Evolutionary conservation across 2,113 vertebrate species (phyloP).

Genomic region (Otolemur garnettii): DNA sequence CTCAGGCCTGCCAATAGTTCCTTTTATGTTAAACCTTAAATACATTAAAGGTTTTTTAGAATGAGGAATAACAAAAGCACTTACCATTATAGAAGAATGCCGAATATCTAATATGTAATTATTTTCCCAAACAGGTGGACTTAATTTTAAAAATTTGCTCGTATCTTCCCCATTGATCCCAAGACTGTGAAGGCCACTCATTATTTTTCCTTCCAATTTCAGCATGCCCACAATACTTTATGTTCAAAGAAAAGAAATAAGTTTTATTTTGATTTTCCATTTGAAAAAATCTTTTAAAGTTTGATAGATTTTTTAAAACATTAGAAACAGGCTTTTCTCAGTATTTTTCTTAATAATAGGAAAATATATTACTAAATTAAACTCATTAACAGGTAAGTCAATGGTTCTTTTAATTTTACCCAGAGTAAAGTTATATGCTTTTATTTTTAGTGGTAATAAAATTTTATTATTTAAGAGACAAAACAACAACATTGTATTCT

Average conservation of each 20-base stretch:
- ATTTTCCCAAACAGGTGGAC: conserved; percentile 87
- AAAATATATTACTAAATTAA: conserved; percentile 42
- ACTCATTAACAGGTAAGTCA: conserved; percentile 19
- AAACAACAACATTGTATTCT: conserved; percentile 1
- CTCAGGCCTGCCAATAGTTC: neutral
- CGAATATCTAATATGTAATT: conserved; percentile 95
- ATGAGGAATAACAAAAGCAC: conserved; percentile 71
- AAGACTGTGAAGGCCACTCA: conserved; percentile 94
- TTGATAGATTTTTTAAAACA: neutral
- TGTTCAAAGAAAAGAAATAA: conserved; percentile 70
- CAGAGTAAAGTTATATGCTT: neutral
- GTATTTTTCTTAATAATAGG: conserved; percentile 38
- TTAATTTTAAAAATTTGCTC: conserved; percentile 91
- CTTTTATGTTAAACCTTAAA: conserved; percentile 30
- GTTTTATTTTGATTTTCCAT: conserved; percentile 52
- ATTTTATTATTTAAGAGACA: neutral
- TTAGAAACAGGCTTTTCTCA: neutral
- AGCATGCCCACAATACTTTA: conserved; percentile 90
- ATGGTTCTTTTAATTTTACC: neutral
- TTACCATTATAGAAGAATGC: conserved; percentile 94
- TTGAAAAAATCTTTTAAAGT: neutral
- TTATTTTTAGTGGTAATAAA: neutral
- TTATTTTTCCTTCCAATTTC: conserved; percentile 92
- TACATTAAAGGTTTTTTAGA: neutral
- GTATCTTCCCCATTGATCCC: conserved; percentile 91